These are phyloP conservation scores for Bombus difficillimus DNA, from an alignment of 1,140 invertebrate genomes.

Conservation along the genomic window DNA sequence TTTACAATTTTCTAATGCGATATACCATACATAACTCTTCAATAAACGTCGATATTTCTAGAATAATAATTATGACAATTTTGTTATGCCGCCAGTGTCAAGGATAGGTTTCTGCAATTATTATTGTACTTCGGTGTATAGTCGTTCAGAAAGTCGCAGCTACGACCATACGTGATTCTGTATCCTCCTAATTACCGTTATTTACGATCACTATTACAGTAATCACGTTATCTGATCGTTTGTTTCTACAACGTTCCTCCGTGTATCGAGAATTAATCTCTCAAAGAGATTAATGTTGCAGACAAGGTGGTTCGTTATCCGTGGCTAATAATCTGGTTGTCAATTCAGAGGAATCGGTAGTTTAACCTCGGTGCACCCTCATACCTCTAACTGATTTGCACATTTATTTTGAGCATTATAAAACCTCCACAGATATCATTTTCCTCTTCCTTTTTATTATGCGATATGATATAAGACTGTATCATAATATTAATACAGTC, in stretches of 20 bases:
- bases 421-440: no score
- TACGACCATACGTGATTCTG: neutral
- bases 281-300: neutral
- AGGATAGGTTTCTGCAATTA: no score
- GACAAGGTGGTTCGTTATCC: neutral
- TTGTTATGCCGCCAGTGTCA: no score
- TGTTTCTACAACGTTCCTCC: neutral
- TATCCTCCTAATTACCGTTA: neutral
- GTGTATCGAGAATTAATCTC: neutral
- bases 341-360: neutral
- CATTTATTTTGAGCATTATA: no score
- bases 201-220: conserved; percentile 2
- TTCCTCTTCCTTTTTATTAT: no score
- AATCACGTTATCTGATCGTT: neutral
- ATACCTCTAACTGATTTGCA: neutral
- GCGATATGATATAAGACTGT: no score
- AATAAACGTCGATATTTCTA: no score
- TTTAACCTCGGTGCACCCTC: neutral
- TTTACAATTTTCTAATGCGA: no score
- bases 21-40: no score
- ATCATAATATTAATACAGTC: no score
- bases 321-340: neutral
- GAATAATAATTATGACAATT: no score
- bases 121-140: no score
- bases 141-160: neutral